A percentile compares a stretch with the other conserved stretches of the same genome.
These are phyloP conservation scores for Lagodon rhomboides DNA, from an alignment of 2,797 vertebrate genomes.

Conservation along the genomic window DNA sequence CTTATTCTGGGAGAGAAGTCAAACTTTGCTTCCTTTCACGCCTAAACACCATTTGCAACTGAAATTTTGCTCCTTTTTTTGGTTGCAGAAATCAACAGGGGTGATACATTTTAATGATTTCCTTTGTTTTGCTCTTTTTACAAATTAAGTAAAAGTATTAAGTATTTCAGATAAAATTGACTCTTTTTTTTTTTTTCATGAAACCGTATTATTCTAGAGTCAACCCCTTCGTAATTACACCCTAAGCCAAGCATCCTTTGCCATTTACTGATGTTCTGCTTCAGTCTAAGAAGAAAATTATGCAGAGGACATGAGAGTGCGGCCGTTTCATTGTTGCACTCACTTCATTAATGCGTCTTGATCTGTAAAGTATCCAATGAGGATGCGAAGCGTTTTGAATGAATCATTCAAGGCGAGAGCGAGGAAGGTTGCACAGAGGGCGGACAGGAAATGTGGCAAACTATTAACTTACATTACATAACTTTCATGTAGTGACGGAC, in stretches of 20 bases:
- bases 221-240: neutral
- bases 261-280: neutral
- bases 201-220: neutral
- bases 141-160: too few species aligned
- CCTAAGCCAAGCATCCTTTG: neutral
- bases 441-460: conserved; percentile 16
- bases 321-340: conserved; percentile 10
- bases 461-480: conserved; percentile 9
- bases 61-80: neutral
- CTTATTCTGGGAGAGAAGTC: neutral
- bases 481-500: conserved; percentile 6
- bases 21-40: neutral
- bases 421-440: conserved; percentile 28
- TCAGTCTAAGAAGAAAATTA: neutral
- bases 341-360: conserved; percentile 17
- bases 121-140: neutral
- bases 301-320: neutral
- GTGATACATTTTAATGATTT: conserved; percentile 1
- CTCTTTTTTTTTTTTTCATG: neutral
- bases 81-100: neutral
- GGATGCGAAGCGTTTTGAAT: conserved; percentile 30
- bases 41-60: conserved; percentile 8
- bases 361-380: conserved; percentile 34
- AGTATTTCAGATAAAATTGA: neutral
- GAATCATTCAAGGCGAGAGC: conserved; percentile 52